These are phyloP conservation scores for Gobio occitaniae DNA, from an alignment of 2,797 vertebrate genomes.

Conservation along the genomic window DNA sequence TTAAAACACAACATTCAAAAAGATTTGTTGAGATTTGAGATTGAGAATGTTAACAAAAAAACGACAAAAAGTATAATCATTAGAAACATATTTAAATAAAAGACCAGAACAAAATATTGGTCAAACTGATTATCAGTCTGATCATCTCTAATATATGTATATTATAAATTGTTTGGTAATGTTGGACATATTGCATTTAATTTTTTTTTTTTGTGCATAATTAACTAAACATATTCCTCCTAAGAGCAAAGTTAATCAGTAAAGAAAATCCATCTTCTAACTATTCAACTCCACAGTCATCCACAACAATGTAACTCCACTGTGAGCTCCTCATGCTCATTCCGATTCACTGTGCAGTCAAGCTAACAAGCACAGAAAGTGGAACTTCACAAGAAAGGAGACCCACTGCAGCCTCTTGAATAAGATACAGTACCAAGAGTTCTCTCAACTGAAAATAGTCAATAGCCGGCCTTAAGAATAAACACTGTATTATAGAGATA, in stretches of 20 bases:
- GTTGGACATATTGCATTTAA: not conserved
- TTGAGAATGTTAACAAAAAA: not conserved
- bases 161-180: not conserved
- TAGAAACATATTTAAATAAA: too few species aligned
- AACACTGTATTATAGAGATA: not conserved
- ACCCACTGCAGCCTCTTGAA: not conserved
- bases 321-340: not conserved
- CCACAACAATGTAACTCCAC: not conserved
- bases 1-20: not conserved
- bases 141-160: not conserved
- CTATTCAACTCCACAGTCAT: not conserved
- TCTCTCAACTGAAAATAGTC: slow-evolving; percentile 1
- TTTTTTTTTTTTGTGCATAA: not conserved
- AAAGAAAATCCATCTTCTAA: not conserved
- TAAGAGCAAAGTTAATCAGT: not conserved
- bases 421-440: slow-evolving; percentile 10
- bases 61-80: too few species aligned
- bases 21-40: not conserved
- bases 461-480: not conserved
- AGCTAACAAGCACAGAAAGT: slow-evolving; percentile 7
- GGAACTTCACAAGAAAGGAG: not conserved
- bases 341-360: slow-evolving; percentile 5
- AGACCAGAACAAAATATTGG: too few species aligned
- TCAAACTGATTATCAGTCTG: not conserved
- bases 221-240: not conserved